A percentile compares a stretch with the other conserved stretches of the same genome.
Evolutionary conservation across 2,888 invertebrate species (phyloP).

Genomic region (Sminthurides aquaticus): DNA sequence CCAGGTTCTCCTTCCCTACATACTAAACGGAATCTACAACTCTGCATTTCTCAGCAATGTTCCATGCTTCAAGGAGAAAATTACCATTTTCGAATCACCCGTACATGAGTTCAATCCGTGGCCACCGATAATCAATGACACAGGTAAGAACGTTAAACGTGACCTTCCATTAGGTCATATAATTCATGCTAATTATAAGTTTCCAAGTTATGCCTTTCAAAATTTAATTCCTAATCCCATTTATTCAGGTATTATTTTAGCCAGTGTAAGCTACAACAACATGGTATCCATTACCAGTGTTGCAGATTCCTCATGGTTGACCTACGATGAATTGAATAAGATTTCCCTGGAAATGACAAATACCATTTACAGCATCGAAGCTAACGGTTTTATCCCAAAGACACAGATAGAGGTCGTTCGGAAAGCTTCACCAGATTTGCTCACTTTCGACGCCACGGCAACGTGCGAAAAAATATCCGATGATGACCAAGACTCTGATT

Average conservation of each 20-base stretch:
- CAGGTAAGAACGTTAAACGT: slow-evolving; percentile 15
- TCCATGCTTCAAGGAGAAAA: slow-evolving; percentile 11
- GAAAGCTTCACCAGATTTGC: too few relatives aligned
- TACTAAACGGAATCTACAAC: slow-evolving; percentile 4
- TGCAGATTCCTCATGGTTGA: slow-evolving; percentile 4
- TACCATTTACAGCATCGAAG: slow-evolving; percentile 15
- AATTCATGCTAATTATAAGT: too few relatives aligned
- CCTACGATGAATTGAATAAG: slow-evolving; percentile 10
- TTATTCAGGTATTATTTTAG: slow-evolving; percentile 16
- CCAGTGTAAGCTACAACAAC: slow-evolving; percentile 12
- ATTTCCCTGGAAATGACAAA: slow-evolving; percentile 18
- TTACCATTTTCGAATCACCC: slow-evolving; percentile 5
- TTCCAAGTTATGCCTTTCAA: too few relatives aligned
- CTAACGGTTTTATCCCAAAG: slow-evolving; percentile 4
- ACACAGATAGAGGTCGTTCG: too few relatives aligned
- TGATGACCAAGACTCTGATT: too few relatives aligned
- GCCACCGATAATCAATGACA: slow-evolving; percentile 20
- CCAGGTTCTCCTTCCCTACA: not conserved
- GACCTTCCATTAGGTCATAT: not conserved
- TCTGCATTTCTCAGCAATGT: slow-evolving; percentile 20
- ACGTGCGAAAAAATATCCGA: too few relatives aligned
- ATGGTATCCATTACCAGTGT: slow-evolving; percentile 7
- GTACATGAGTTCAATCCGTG: slow-evolving; percentile 16
- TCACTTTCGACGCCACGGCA: too few relatives aligned
- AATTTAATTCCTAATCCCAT: not conserved